Conservation (phyloP, 2,113 vertebrate genomes). For the Tenrec ecaudatus region DNA sequence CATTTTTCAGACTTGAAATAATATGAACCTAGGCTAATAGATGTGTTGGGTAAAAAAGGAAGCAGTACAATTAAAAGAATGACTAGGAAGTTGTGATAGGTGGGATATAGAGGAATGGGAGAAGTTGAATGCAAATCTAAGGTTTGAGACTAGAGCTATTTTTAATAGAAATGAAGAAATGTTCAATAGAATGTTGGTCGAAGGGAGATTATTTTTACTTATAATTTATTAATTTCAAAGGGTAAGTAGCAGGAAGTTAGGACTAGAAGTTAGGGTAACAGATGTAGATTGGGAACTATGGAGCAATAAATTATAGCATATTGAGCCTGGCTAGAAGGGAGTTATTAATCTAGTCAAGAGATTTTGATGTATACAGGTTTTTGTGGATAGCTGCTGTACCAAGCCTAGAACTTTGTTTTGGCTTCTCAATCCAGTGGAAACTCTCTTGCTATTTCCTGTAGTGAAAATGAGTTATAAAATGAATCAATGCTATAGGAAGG, state of each 20-base stretch:
- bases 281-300: background rate
- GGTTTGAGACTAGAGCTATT: slow-evolving; percentile 20
- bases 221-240: slow-evolving; percentile 25
- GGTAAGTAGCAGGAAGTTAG: background rate
- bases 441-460: slow-evolving; percentile 16
- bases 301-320: slow-evolving; percentile 35
- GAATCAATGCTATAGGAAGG: background rate
- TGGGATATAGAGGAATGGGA: background rate
- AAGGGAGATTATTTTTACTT: slow-evolving; percentile 58
- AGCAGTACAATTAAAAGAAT: background rate
- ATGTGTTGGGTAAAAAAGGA: slow-evolving; percentile 22
- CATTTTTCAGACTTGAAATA: slow-evolving; percentile 18
- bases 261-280: slow-evolving; percentile 30
- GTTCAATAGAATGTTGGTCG: background rate
- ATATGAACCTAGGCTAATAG: background rate
- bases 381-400: too few species aligned
- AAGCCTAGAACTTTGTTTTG: background rate
- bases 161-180: slow-evolving; percentile 19
- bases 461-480: slow-evolving; percentile 42
- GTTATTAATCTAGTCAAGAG: background rate
- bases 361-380: too few species aligned
- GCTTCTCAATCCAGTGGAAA: slow-evolving; percentile 39
- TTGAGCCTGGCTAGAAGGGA: background rate
- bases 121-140: background rate
- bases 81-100: background rate